Percentiles rank a stretch among this genome's conserved stretches.
These are phyloP conservation scores for Andrena cerasifolii DNA, from an alignment of 1,140 invertebrate genomes.

Conservation along the genomic window DNA sequence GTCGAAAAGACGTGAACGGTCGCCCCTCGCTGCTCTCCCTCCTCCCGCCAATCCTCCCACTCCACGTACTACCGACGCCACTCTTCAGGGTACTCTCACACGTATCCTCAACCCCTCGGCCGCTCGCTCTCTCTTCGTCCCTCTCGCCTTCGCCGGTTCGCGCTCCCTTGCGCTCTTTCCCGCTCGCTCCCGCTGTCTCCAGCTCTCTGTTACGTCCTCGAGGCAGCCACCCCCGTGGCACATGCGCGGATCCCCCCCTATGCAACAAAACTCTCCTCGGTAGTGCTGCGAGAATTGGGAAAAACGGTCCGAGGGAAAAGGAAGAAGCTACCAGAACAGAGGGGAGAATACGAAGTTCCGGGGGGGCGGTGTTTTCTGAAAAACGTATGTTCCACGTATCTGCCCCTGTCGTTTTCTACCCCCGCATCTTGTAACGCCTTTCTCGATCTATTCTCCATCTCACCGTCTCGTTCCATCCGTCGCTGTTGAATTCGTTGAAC, in stretches of 20 bases:
- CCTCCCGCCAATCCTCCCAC: slow-evolving; percentile 28
- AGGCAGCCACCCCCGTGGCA: slow-evolving; percentile 39
- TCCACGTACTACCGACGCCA: slow-evolving; percentile 43
- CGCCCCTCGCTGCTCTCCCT: slow-evolving; percentile 5
- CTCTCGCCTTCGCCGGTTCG: slow-evolving; percentile 8
- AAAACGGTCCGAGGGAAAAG: slow-evolving; percentile 54
- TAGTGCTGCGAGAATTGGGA: slow-evolving; percentile 42
- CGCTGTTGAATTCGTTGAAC: not conserved
- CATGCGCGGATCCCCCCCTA: slow-evolving; percentile 34
- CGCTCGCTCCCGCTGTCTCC: slow-evolving; percentile 25
- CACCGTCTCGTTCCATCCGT: not conserved
- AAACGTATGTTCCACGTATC: slow-evolving; percentile 18
- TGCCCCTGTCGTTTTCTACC: not conserved
- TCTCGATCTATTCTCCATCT: not conserved
- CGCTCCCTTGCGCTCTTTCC: slow-evolving; percentile 30
- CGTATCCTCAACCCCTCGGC: slow-evolving; percentile 41
- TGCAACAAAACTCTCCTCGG: slow-evolving; percentile 23
- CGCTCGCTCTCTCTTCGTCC: slow-evolving; percentile 25
- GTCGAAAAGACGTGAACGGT: slow-evolving; percentile 76
- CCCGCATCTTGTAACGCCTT: not conserved
- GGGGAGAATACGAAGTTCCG: slow-evolving; percentile 7
- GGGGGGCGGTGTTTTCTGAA: slow-evolving; percentile 54
- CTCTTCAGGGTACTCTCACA: slow-evolving; percentile 57
- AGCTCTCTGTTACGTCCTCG: slow-evolving; percentile 40
- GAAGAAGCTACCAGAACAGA: slow-evolving; percentile 25